phyloP scores from a whole-genome alignment of 2,113 vertebrate genomes.

The Actinemys pallida region DNA sequence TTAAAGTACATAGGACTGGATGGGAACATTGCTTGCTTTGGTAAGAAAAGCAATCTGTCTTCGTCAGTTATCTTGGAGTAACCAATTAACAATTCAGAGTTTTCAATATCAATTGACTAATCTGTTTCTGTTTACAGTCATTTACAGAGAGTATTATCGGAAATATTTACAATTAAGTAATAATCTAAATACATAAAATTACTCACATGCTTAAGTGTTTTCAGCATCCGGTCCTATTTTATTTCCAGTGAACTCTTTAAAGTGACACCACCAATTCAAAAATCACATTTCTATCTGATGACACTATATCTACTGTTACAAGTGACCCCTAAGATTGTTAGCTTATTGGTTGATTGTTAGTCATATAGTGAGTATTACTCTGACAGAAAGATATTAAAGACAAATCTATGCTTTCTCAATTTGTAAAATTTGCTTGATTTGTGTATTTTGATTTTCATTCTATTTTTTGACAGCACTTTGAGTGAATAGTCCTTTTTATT shows the following conservation, averaged over 20 bases:
- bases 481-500: neutral
- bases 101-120: neutral
- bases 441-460: conserved; percentile 1
- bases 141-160: neutral
- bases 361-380: neutral
- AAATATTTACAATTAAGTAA: neutral
- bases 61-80: neutral
- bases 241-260: neutral
- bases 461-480: neutral
- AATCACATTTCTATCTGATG: neutral
- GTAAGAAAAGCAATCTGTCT: conserved; percentile 79
- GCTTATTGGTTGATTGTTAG: neutral
- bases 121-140: neutral
- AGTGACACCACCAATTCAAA: neutral
- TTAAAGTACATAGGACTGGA: conserved; percentile 98
- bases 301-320: neutral
- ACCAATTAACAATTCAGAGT: neutral
- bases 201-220: neutral
- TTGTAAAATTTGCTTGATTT: neutral
- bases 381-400: neutral
- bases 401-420: neutral
- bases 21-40: conserved; percentile 99
- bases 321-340: neutral
- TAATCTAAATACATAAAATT: neutral
- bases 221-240: neutral